A percentile compares a stretch with the other conserved stretches of the same genome.
phyloP scores from a whole-genome alignment of 2,888 invertebrate genomes.

The Agrochola lychnidis region DNA sequence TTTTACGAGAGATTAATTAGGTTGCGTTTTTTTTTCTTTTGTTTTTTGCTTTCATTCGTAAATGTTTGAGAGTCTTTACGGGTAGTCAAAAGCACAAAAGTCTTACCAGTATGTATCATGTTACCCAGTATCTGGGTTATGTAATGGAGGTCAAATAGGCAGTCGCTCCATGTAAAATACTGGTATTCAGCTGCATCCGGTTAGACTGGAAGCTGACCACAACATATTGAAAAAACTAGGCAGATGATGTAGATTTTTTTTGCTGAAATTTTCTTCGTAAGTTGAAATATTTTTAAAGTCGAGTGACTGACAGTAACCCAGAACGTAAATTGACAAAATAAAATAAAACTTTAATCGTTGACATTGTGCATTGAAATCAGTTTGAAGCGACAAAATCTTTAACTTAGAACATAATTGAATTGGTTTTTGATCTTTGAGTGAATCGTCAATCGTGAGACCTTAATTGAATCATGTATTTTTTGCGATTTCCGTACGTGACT shows the following conservation, averaged over 20 bases:
- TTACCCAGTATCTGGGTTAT: no score
- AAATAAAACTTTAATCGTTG: not conserved
- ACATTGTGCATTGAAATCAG: constrained; percentile 17
- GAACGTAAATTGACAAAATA: not conserved
- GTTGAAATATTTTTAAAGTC: not conserved
- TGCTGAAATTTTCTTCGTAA: no score
- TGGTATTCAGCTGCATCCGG: no score
- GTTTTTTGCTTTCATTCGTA: no score
- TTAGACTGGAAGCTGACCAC: no score
- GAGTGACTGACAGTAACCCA: not conserved
- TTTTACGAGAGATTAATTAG: constrained; percentile 29
- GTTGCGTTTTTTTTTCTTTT: constrained; percentile 20
- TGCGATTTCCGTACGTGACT: constrained; percentile 45
- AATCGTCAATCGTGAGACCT: constrained; percentile 26
- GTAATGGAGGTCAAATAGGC: no score
- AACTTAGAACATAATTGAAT: constrained; percentile 39
- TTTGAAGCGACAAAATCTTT: constrained; percentile 19
- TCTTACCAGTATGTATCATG: no score
- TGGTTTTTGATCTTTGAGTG: constrained; percentile 39
- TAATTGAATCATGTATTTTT: constrained; percentile 51
- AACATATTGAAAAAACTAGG: no score
- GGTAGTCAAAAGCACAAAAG: no score
- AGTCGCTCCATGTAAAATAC: no score
- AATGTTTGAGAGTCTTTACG: no score
- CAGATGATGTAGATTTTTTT: no score